Evolutionary conservation across 2,113 vertebrate species (phyloP).

Genomic region (Callopanchax toddi): DNA sequence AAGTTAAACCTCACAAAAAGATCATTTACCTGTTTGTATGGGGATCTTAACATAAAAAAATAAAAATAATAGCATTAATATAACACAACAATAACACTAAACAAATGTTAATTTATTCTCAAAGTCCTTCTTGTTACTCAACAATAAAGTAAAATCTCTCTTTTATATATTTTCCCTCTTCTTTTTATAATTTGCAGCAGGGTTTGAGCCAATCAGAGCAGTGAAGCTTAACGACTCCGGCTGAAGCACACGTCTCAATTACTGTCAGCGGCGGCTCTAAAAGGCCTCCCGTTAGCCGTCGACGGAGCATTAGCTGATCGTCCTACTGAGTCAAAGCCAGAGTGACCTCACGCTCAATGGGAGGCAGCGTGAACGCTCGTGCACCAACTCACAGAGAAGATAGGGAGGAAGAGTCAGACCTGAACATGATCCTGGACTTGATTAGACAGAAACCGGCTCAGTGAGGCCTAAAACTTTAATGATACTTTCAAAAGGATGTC

Average conservation of each 20-base stretch:
- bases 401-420: slow-evolving; percentile 5
- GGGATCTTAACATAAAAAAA: no score
- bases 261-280: slow-evolving; percentile 43
- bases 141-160: no score
- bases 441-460: no score
- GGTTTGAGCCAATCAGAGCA: slow-evolving; percentile 22
- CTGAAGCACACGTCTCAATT: slow-evolving; percentile 60
- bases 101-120: no score
- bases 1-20: slow-evolving; percentile 1
- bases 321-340: slow-evolving; percentile 12
- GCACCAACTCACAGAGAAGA: not conserved
- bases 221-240: slow-evolving; percentile 36
- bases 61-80: no score
- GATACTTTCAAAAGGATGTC: no score
- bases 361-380: slow-evolving; percentile 4
- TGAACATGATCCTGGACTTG: not conserved
- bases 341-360: not conserved
- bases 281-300: slow-evolving; percentile 43
- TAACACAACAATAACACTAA: no score
- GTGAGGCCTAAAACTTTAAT: no score
- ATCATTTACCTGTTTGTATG: slow-evolving; percentile 1
- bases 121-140: no score
- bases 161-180: no score
- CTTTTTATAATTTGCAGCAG: not conserved
- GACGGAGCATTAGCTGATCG: slow-evolving; percentile 29